Evolutionary conservation across 2,797 vertebrate genomes (phyloP), one percentile per base, ranked within the genome.

Genomic region (Anguilla obscura): DNA sequence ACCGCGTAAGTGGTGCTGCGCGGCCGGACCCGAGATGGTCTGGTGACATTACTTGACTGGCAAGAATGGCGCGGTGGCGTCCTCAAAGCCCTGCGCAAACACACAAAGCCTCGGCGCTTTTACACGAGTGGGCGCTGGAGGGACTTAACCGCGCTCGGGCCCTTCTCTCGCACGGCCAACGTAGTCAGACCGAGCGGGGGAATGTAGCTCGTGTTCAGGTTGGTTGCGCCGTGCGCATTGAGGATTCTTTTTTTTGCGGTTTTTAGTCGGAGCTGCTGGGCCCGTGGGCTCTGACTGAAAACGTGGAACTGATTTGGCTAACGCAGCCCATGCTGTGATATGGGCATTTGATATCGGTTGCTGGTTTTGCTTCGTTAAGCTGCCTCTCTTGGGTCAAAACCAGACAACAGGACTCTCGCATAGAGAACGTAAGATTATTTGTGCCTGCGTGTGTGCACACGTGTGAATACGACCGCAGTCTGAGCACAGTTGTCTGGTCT

Each of bases 1-100:
- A 97, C 96, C 95, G 92, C 93, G 93, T 96, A 96, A 97, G 97
- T 97, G 96, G 92, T 91, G 91, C 95, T 95, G 95, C 95, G 40
- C 21, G 95, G 94, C 95, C 86, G 88, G 94, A 96, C 94, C 93
- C 97, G 94, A 96, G 96, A 96, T 91, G 92, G 96, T 98, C 98
- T 97, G 97, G 98, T 97, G 98, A 98, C 97, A 97, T 97, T 96
- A 97, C 97, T 97, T 95, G 96, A 97, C 96, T 95, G 95, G 95
- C 93, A 91, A 97, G 96, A 97, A 96, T 97, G 96, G 97, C 96
- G 95, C 97, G 96, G 97, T 97, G 96, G 97, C 95, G 96, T 93
- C 92, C 90, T 2, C 91, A 96, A 96, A 95, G 93, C 95, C 94
- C 89, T 95, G 92, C 85, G 94, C 92, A 97, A 97, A 97, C 95